phyloP scores from a whole-genome alignment of 2,888 invertebrate genomes.

The Drosophila paramelanica region DNA sequence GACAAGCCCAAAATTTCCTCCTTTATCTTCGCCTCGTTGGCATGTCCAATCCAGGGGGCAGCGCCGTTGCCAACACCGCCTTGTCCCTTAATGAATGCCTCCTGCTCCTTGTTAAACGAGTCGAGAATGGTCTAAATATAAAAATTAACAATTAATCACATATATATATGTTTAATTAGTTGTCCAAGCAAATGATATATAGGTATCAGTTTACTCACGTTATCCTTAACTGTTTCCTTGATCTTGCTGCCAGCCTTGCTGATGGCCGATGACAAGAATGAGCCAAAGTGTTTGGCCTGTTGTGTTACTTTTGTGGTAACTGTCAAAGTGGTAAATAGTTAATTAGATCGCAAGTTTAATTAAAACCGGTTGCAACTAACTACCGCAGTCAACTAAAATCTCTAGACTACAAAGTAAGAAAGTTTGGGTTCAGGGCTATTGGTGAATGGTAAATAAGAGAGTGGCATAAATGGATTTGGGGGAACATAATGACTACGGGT shows the following conservation, averaged over 20 bases:
- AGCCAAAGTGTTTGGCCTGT: slow-evolving; percentile 95
- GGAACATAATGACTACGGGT: slow-evolving; percentile 37
- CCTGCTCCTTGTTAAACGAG: slow-evolving; percentile 98
- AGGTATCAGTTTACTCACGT: slow-evolving; percentile 88
- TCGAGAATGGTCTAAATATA: slow-evolving; percentile 94
- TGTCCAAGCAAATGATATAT: not conserved
- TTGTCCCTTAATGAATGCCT: slow-evolving; percentile 96
- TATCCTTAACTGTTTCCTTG: slow-evolving; percentile 98
- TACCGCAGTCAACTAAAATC: slow-evolving; percentile 47
- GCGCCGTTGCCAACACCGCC: slow-evolving; percentile 89
- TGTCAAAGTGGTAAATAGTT: slow-evolving; percentile 77
- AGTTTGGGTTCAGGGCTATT: slow-evolving; percentile 20
- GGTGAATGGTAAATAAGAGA: slow-evolving; percentile 9
- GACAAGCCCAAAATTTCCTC: slow-evolving; percentile 98
- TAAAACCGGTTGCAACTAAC: slow-evolving; percentile 41
- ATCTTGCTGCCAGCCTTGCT: slow-evolving; percentile 98
- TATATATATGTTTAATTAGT: too few species aligned
- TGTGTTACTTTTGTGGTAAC: slow-evolving; percentile 95
- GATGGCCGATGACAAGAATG: slow-evolving; percentile 96
- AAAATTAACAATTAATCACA: not conserved
- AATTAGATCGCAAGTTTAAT: not conserved
- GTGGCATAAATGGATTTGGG: not conserved
- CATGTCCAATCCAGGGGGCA: slow-evolving; percentile 96
- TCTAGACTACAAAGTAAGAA: slow-evolving; percentile 64
- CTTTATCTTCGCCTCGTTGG: slow-evolving; percentile 96